Base-by-base conservation (phyloP, 2,888 invertebrate genomes). In the Tuberolachnus salignus region DNA sequence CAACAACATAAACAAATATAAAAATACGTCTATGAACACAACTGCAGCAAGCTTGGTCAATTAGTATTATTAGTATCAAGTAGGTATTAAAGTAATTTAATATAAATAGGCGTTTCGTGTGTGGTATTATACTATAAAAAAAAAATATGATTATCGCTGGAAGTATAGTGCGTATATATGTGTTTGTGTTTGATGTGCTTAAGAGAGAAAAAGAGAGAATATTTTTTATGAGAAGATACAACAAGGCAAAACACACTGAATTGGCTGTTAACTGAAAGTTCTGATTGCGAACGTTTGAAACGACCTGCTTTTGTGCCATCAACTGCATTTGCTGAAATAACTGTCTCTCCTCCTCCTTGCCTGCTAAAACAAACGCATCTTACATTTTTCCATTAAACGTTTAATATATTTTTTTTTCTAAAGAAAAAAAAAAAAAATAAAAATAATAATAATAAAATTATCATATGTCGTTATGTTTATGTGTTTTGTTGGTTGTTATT, bases 321-420 rank as follows among this genome's bases (percentile, higher is more conserved):
- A 94, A 93, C 87, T 95, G 95, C 94, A 95, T 95, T 89, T 95
- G 95, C 88, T 95, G 95, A 88, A 95, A 94, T 94, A 95, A 95
- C 89, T 94, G 93, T 84, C 95, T 90, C 88, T 95, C 95, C 88
- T 95, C 95, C 88, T 95, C 95, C 90, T 95, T 95, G 87, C 95
- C 95, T 95, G 90, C 87, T 78, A 78, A 78, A 78, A 78, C 78
- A 78, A 78, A 78, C 78, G 78, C 78, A 78, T 78, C 78, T 78
- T 78, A 78, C 69, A 78, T 78, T 78, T 78, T 49, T 34, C 59
- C 57, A 49, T 78, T 61, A 51, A 66, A 66, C 1, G 59, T 80
- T 57, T 72, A 53, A n/a, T n/a, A n/a, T n/a, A n/a, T 23, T 53
- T 53, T 57, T 16, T 1, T 63, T 69, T 53, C 34, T 42, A 34